Evolutionary conservation across 2,888 invertebrate genomes (phyloP), one percentile per base, ranked within the genome.

Genomic region (Tinea semifulvella): DNA sequence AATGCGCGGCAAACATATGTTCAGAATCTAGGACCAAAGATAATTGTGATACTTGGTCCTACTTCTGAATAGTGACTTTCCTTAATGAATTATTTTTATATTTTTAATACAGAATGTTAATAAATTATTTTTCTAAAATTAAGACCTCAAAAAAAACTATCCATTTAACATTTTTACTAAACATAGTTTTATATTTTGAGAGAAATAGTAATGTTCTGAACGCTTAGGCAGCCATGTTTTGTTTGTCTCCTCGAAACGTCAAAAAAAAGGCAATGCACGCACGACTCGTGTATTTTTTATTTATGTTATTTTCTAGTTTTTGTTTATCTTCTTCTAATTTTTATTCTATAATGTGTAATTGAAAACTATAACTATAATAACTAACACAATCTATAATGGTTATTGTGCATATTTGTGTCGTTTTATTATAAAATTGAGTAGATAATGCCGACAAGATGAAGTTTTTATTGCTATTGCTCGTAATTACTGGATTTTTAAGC

Each of bases 361-460:
- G 6, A 31, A 17, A 17, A n/a, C 18, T 38, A 7, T 19, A 8
- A 3, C 16, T n/a, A 17, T 14, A 38, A 38, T 8, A 5, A 38
- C 31, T 22, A 22, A 7, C 22, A 8, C 6, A 22, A 22, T n/a
- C 31, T n/a, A n/a, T n/a, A n/a, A n/a, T n/a, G n/a, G 25, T 25
- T 25, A 19, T 38, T 11, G 13, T 38, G 16, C 17, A 4, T 7
- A 38, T 7, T 17, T 17, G 8, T 38, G 18, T 38, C 16, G 38
- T 19, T 11, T 8, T 38, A 38, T 38, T 11, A 38, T 17, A 10
- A 38, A 17, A 17, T 17, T 38, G 17, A 17, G 65, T 11, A 70
- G 61, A 65, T 61, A 58, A 60, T 62, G 65, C 63, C 56, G 61
- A 68, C 64, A 76, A 65, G 57, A 79, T 79, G 79, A 75, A 67